A percentile compares a stretch with the other conserved stretches of the same genome.
Conservation (phyloP, 1,140 invertebrate genomes). For the Drosophila novamexicana region DNA sequence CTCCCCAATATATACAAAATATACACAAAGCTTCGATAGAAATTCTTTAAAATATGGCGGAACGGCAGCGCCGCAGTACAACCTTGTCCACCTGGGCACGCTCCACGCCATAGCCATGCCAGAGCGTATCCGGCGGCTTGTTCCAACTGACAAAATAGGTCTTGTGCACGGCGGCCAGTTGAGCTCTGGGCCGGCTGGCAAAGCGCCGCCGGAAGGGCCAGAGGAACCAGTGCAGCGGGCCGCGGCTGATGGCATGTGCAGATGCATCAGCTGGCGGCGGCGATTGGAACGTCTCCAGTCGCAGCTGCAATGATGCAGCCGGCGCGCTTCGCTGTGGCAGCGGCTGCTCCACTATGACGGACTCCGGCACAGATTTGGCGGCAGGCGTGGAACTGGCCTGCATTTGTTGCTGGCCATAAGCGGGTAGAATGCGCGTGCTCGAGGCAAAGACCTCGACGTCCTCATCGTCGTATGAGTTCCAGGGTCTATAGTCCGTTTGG, state of each 20-base stretch:
- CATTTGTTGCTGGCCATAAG: constrained; percentile 5
- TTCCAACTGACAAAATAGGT: constrained; percentile 77
- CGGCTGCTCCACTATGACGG: constrained; percentile 2
- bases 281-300: constrained; percentile 54
- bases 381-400: constrained; percentile 10
- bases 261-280: not conserved
- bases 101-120: constrained; percentile 66
- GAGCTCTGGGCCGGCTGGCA: constrained; percentile 9
- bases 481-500: not conserved
- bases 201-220: constrained; percentile 66
- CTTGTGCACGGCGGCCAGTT: constrained; percentile 70
- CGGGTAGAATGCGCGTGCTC: constrained; percentile 29
- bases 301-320: constrained; percentile 19
- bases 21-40: constrained; percentile 25
- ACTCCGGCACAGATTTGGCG: not conserved
- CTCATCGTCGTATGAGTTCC: constrained; percentile 17
- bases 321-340: not conserved
- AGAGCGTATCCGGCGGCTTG: constrained; percentile 70
- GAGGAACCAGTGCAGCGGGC: constrained; percentile 64
- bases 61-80: constrained; percentile 65
- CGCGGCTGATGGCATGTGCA: constrained; percentile 16
- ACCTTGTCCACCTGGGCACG: constrained; percentile 21
- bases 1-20: constrained; percentile 31
- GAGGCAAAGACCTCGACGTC: constrained; percentile 49
- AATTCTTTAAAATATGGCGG: constrained; percentile 60